phyloP scores from a whole-genome alignment of 2,888 invertebrate genomes.

The Cheilosia variabilis region DNA sequence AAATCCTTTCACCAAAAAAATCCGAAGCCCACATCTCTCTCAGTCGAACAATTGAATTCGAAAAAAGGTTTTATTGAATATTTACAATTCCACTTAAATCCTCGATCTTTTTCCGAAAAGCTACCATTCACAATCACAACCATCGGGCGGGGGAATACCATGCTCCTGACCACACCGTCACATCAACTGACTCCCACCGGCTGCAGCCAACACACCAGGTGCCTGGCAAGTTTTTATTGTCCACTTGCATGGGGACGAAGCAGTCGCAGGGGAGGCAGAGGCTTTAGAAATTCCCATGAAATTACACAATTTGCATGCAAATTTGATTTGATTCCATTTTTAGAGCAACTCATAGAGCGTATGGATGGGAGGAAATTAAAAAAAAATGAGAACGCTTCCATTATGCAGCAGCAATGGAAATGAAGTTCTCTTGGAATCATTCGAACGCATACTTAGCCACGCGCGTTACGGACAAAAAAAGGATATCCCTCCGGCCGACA shows the following conservation, averaged over 20 bases:
- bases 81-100: conserved; percentile 57
- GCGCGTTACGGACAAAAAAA: conserved; percentile 25
- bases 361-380: conserved; percentile 38
- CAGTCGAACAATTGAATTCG: conserved; percentile 51
- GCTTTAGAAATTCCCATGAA: conserved; percentile 61
- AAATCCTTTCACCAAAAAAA: conserved; percentile 13
- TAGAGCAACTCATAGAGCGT: conserved; percentile 31
- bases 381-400: conserved; percentile 12
- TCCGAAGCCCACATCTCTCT: conserved; percentile 17
- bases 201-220: conserved; percentile 27
- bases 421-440: background rate
- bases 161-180: conserved; percentile 54
- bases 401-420: conserved; percentile 20
- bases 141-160: conserved; percentile 16
- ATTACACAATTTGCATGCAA: conserved; percentile 74
- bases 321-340: conserved; percentile 73
- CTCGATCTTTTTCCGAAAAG: conserved; percentile 12
- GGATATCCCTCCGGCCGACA: conserved; percentile 41
- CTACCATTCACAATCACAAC: background rate
- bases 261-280: background rate
- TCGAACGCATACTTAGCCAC: conserved; percentile 14
- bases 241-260: background rate
- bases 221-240: conserved; percentile 17
- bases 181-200: conserved; percentile 12
- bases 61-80: conserved; percentile 62